Conservation (phyloP, 2,797 vertebrate species). For the Tolypeutes matacus region DNA sequence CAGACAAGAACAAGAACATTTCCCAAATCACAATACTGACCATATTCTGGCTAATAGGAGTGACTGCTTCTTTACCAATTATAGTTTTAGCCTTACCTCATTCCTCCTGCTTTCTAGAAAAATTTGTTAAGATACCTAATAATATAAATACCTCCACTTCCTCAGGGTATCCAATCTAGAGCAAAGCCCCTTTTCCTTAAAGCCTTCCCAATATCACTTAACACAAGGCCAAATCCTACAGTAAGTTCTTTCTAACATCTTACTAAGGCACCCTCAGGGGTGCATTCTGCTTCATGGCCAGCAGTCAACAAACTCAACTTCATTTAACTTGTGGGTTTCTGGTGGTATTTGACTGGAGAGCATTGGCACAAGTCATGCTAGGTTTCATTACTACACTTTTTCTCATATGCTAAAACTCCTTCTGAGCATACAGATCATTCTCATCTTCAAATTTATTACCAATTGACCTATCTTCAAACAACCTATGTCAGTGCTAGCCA, state of each 20-base stretch:
- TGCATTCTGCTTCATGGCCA: background rate
- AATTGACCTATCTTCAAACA: background rate
- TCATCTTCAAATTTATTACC: background rate
- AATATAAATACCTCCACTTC: background rate
- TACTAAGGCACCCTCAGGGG: background rate
- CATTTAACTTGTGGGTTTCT: background rate
- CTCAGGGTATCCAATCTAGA: background rate
- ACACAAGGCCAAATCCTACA: background rate
- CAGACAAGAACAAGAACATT: background rate
- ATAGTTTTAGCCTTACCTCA: background rate
- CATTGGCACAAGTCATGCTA: background rate
- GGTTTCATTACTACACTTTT: conserved; percentile 23
- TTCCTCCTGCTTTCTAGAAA: background rate
- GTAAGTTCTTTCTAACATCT: background rate
- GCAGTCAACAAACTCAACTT: background rate
- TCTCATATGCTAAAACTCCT: background rate
- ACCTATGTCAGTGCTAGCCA: background rate
- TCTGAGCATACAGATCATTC: background rate
- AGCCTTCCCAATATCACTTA: background rate
- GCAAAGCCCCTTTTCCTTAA: background rate
- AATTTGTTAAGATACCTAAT: background rate
- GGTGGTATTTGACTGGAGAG: background rate
- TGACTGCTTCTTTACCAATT: background rate
- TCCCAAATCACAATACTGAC: background rate
- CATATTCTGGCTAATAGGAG: background rate